Evolutionary conservation across 2,888 invertebrate species (phyloP).

Genomic region (Tipula confusa): DNA sequence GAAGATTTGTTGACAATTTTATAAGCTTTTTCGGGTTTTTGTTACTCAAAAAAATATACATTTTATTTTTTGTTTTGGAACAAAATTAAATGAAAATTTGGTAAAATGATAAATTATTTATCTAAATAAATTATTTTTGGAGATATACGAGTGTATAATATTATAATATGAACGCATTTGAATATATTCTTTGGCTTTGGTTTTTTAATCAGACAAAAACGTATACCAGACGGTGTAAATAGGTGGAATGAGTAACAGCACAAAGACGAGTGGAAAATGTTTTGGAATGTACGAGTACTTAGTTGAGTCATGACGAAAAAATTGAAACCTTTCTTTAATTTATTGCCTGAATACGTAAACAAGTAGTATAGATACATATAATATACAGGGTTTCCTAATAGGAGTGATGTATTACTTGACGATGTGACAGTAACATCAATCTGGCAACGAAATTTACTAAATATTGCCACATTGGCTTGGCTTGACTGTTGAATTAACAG

Average conservation of each 20-base stretch:
- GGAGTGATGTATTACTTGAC: no score
- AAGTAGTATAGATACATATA: no score
- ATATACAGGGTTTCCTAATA: no score
- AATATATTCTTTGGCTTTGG: not conserved
- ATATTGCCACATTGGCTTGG: no score
- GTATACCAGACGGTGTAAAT: not conserved
- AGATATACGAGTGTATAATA: not conserved
- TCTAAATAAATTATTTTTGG: not conserved
- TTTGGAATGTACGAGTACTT: not conserved
- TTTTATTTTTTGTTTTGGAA: not conserved
- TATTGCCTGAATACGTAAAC: not conserved
- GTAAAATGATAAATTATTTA: constrained; percentile 25
- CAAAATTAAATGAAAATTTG: constrained; percentile 16
- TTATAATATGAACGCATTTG: not conserved
- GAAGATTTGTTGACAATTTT: constrained; percentile 25
- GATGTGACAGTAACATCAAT: no score
- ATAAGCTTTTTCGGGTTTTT: not conserved
- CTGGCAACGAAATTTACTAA: no score
- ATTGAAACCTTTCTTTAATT: not conserved
- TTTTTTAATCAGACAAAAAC: not conserved
- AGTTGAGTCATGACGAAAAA: not conserved
- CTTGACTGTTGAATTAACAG: no score
- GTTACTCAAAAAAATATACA: no score
- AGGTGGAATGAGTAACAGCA: not conserved
- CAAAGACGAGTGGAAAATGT: not conserved